Conservation (phyloP, 2,888 invertebrate species). For the Eumerus sabulonum region DNA sequence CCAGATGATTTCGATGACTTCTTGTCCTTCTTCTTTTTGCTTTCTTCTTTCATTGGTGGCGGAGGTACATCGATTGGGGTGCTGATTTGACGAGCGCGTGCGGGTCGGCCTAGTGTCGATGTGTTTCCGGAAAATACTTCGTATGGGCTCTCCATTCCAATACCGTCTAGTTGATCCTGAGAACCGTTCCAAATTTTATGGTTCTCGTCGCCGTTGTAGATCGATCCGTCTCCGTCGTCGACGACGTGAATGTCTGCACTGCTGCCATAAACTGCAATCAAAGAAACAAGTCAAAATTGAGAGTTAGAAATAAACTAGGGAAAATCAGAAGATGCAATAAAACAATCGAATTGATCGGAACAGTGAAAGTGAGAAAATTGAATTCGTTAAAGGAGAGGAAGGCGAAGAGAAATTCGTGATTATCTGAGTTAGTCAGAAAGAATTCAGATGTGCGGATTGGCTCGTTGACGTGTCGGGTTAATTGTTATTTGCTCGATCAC, state of each 20-base stretch:
- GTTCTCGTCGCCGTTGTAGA: slow-evolving; percentile 94
- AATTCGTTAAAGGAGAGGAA: slow-evolving; percentile 17
- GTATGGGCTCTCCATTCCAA: slow-evolving; percentile 84
- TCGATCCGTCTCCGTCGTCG: slow-evolving; percentile 87
- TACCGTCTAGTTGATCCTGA: slow-evolving; percentile 85
- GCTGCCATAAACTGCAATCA: slow-evolving; percentile 78
- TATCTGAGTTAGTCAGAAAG: slow-evolving; percentile 3
- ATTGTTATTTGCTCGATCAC: slow-evolving; percentile 37
- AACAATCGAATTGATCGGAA: slow-evolving; percentile 43
- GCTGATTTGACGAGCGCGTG: slow-evolving; percentile 89
- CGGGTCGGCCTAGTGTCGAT: slow-evolving; percentile 83
- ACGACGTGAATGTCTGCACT: slow-evolving; percentile 79
- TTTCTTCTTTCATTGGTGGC: slow-evolving; percentile 86
- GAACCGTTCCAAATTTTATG: slow-evolving; percentile 96
- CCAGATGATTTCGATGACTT: slow-evolving; percentile 76
- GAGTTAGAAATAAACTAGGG: slow-evolving; percentile 33
- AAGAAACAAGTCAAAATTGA: slow-evolving; percentile 15
- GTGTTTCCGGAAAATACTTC: slow-evolving; percentile 82
- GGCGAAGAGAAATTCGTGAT: slow-evolving; percentile 40
- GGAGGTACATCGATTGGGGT: slow-evolving; percentile 91
- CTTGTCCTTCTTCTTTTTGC: slow-evolving; percentile 82
- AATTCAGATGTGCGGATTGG: neutral
- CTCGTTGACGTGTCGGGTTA: slow-evolving; percentile 50
- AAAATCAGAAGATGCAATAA: slow-evolving; percentile 15
- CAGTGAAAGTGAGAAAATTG: slow-evolving; percentile 55